Percentiles rank a stretch among this genome's conserved stretches.
These are phyloP conservation scores for Drosophila repletoides DNA, from an alignment of 1,140 invertebrate species.

Conservation along the genomic window DNA sequence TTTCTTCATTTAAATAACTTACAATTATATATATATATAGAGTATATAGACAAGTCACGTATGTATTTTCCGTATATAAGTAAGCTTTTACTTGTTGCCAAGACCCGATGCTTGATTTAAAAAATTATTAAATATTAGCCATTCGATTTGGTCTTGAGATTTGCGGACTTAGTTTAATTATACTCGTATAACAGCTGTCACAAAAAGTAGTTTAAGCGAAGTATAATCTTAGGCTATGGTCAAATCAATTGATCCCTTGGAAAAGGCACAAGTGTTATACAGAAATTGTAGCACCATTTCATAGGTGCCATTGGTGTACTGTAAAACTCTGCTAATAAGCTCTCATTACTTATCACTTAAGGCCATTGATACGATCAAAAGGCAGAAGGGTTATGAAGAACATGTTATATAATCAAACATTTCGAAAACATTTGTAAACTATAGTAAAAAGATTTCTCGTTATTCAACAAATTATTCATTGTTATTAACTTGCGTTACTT, in stretches of 20 bases:
- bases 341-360: too few species aligned
- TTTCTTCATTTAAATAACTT: slow-evolving; percentile 1
- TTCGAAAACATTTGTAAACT: too few species aligned
- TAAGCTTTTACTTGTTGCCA: background rate
- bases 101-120: background rate
- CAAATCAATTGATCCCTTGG: slow-evolving; percentile 1
- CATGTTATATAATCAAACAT: too few species aligned
- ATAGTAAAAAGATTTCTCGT: too few species aligned
- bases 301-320: background rate
- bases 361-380: too few species aligned
- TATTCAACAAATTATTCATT: too few species aligned
- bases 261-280: slow-evolving; percentile 17
- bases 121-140: too few species aligned
- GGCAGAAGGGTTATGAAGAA: too few species aligned
- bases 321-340: too few species aligned
- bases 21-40: slow-evolving; percentile 2
- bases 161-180: background rate
- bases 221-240: slow-evolving; percentile 1
- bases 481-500: too few species aligned
- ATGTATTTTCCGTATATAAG: background rate
- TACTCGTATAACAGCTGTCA: background rate
- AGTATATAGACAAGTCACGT: background rate
- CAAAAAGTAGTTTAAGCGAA: slow-evolving; percentile 1
- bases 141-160: slow-evolving; percentile 9
- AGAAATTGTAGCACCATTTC: background rate